Conservation (phyloP, 2,888 invertebrate species). For the Lepidochrysops patricia region DNA sequence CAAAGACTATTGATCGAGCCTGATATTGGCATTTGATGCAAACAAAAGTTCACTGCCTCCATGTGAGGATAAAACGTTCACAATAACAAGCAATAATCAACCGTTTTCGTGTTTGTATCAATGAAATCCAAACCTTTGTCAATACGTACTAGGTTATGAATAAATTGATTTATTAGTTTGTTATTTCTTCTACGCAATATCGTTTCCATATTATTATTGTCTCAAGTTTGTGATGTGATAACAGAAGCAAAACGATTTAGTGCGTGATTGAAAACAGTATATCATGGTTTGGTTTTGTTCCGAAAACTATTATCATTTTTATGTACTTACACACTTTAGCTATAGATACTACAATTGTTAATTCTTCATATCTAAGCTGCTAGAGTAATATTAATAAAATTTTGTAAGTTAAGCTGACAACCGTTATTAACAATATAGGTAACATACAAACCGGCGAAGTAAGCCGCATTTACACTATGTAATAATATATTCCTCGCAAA, state of each 20-base stretch:
- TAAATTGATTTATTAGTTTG: neutral
- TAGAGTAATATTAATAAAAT: no score
- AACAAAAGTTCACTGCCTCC: slow-evolving; percentile 60
- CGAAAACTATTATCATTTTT: no score
- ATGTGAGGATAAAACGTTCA: slow-evolving; percentile 40
- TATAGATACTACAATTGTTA: no score
- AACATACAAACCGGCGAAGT: neutral
- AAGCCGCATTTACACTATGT: neutral
- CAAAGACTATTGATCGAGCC: slow-evolving; percentile 60
- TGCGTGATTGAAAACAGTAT: neutral
- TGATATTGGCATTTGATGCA: slow-evolving; percentile 67
- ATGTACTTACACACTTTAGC: no score
- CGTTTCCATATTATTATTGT: neutral
- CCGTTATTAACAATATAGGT: no score
- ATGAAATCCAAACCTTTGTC: neutral
- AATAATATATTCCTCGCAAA: neutral
- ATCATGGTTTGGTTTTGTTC: no score
- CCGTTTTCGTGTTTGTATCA: neutral
- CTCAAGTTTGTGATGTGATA: neutral
- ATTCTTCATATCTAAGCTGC: no score
- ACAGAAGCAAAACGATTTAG: neutral
- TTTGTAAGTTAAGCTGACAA: no score
- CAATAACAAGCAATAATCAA: slow-evolving; percentile 10
- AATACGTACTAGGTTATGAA: neutral
- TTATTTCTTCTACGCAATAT: neutral